phyloP scores from a whole-genome alignment of 2,797 vertebrate genomes.

The Morus bassanus region DNA sequence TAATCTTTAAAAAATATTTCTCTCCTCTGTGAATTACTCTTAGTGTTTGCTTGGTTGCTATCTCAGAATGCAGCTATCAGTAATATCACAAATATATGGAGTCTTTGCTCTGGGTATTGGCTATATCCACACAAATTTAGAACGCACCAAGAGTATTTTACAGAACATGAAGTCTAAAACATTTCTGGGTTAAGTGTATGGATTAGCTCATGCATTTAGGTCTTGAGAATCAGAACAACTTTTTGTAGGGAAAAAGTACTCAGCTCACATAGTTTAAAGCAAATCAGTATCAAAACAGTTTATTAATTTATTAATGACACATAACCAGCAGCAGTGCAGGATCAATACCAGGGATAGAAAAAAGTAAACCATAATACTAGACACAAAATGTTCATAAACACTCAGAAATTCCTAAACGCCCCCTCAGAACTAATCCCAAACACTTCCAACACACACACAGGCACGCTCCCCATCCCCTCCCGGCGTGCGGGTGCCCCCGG shows the following conservation, averaged over 20 bases:
- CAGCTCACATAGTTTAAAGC: background rate
- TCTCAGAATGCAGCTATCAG: background rate
- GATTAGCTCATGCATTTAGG: background rate
- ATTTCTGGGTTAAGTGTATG: background rate
- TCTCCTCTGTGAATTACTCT: background rate
- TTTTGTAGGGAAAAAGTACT: background rate
- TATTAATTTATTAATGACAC: background rate
- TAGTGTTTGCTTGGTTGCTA: background rate
- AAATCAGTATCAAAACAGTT: background rate
- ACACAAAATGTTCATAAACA: background rate
- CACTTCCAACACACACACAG: no score
- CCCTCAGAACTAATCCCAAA: background rate
- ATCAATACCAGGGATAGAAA: background rate
- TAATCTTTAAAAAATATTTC: background rate
- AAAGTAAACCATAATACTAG: background rate
- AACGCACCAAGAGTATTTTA: background rate
- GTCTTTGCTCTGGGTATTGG: background rate
- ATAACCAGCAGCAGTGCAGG: background rate
- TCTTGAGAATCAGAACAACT: background rate
- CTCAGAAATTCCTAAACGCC: background rate
- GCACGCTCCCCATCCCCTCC: background rate
- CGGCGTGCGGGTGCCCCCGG: rapidly evolving
- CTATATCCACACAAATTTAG: background rate
- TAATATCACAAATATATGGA: background rate
- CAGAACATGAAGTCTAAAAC: background rate